Evolutionary conservation across 2,888 invertebrate genomes (phyloP).

Genomic region (Amiota communis): DNA sequence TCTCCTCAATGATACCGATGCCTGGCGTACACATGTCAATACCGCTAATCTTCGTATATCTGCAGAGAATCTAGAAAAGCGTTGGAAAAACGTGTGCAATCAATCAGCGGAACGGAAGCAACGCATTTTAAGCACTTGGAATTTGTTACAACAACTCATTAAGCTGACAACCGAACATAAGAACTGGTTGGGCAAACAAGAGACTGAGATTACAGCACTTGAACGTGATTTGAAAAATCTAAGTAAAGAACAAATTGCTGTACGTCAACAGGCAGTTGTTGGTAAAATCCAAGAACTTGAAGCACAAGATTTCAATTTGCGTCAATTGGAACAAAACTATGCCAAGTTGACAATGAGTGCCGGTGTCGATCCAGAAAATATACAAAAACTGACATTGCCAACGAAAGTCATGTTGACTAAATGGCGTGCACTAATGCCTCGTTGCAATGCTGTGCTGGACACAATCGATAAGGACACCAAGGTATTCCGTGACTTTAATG

Average conservation of each 20-base stretch:
- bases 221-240: constrained; percentile 77
- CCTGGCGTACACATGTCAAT: constrained; percentile 82
- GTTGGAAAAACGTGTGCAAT: constrained; percentile 86
- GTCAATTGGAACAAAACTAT: constrained; percentile 81
- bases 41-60: constrained; percentile 80
- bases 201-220: constrained; percentile 77
- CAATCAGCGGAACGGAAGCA: constrained; percentile 82
- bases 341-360: constrained; percentile 79
- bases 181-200: constrained; percentile 78
- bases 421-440: constrained; percentile 79
- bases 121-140: constrained; percentile 79
- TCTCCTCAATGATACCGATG: constrained; percentile 82
- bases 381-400: constrained; percentile 78
- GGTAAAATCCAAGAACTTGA: constrained; percentile 76
- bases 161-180: constrained; percentile 76
- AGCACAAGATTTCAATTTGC: constrained; percentile 75
- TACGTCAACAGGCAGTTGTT: constrained; percentile 76
- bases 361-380: constrained; percentile 81
- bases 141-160: constrained; percentile 77
- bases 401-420: constrained; percentile 77
- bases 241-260: constrained; percentile 77
- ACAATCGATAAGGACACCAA: constrained; percentile 77
- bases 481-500: constrained; percentile 80
- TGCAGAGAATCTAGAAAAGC: constrained; percentile 82
- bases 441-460: constrained; percentile 77